These are phyloP conservation scores for Torymus auratus DNA, from an alignment of 2,888 invertebrate species.

Conservation along the genomic window DNA sequence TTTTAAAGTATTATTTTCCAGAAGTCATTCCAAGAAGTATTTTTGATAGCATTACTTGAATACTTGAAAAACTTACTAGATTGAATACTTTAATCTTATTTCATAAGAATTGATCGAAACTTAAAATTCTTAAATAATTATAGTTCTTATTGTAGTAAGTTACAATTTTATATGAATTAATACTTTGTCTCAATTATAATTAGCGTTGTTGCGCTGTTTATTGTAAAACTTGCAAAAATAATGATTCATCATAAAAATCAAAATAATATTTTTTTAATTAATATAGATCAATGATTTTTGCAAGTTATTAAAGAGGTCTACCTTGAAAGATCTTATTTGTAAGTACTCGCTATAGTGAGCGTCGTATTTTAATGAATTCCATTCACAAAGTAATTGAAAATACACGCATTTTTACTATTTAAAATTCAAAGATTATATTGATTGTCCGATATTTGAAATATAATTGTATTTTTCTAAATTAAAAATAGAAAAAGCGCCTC, in stretches of 20 bases:
- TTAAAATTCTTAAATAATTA: too few relatives aligned
- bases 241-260: slow-evolving; percentile 11
- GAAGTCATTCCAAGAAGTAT: too few relatives aligned
- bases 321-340: slow-evolving; percentile 7
- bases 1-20: too few relatives aligned
- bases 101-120: too few relatives aligned
- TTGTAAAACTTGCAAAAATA: background rate
- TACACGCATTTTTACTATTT: slow-evolving; percentile 11
- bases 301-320: background rate
- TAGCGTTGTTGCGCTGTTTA: background rate
- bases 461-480: background rate
- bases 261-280: slow-evolving; percentile 23
- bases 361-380: slow-evolving; percentile 33
- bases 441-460: background rate
- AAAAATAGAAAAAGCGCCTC: too few relatives aligned
- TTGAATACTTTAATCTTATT: too few relatives aligned
- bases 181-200: too few relatives aligned
- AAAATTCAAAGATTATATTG: background rate
- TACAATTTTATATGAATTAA: background rate
- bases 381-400: slow-evolving; percentile 4
- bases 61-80: too few relatives aligned
- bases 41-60: too few relatives aligned
- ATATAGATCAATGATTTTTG: slow-evolving; percentile 6
- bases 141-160: too few relatives aligned
- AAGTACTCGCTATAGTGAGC: slow-evolving; percentile 27